Conservation (phyloP, 2,797 vertebrate genomes). For the Sardinella longiceps region DNA sequence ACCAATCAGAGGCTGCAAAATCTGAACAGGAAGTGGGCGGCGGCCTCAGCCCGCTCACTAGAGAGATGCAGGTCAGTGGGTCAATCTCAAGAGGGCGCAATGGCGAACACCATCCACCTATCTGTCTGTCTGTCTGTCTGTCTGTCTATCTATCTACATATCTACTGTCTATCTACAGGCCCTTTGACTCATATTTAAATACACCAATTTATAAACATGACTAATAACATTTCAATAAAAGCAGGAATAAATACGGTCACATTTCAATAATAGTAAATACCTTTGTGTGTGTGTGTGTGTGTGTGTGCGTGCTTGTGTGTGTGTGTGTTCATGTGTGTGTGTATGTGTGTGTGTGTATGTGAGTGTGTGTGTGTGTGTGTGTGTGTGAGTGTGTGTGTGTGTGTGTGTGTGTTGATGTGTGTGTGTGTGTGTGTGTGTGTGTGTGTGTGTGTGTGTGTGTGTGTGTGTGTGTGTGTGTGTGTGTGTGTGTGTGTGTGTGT, state of each 20-base stretch:
- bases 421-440: slow-evolving; percentile 32
- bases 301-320: background rate
- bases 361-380: slow-evolving; percentile 31
- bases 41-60: slow-evolving; percentile 70
- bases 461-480: slow-evolving; percentile 1
- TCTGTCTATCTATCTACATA: too few relatives aligned
- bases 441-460: background rate
- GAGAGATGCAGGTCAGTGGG: slow-evolving; percentile 83
- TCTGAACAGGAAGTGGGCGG: slow-evolving; percentile 80
- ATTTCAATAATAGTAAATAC: background rate
- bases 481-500: background rate
- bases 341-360: slow-evolving; percentile 9
- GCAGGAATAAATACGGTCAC: too few relatives aligned
- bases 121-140: too few relatives aligned
- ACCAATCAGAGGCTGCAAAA: slow-evolving; percentile 75
- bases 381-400: slow-evolving; percentile 9
- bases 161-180: too few relatives aligned
- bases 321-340: background rate
- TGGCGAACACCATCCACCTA: slow-evolving; percentile 34
- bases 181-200: too few relatives aligned
- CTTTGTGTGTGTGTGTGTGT: background rate
- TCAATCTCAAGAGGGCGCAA: slow-evolving; percentile 53
- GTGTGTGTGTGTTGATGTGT: background rate
- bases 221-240: background rate
- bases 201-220: too few relatives aligned